Base-by-base conservation (phyloP, 2,888 invertebrate genomes). In the Diarsia brunnea region DNA sequence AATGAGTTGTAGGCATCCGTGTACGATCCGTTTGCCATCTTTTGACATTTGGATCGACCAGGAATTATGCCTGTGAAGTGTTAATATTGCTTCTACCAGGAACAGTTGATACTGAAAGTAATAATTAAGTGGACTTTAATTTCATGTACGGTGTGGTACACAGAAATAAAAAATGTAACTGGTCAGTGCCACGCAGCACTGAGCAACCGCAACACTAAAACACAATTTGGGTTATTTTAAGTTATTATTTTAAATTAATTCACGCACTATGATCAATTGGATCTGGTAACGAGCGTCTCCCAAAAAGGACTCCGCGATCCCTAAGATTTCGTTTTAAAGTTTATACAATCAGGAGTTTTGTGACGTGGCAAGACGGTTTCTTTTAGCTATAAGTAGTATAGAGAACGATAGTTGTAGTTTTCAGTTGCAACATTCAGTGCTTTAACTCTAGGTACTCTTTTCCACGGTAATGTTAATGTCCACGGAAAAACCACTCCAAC, bases 1-100 rank as follows among this genome's bases (percentile, higher is more conserved):
- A 10, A 97, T 91, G 1, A 96, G 91, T 83, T 97, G 97, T 11
- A 97, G 91, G 71, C 97, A 94, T 85, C 97, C 97, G 85, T 97
- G 97, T 1, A 97, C 91, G 7, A 95, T 92, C 27, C 95, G 92
- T 82, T 95, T 95, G 27, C 93, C 94, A 66, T 96, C 95, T 27
- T 89, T 91, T 2, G 94, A 93, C 69, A 97, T 88, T 81, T 95
- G 95, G 72, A 91, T 93, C 0, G 96, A 96, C 97, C 97, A 97
- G 45, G 96, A 94, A 89, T 97, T 97, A 87, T 96, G 96, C 45
- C 93, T 91, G 83, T 96, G 95, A 7, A 97, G 91, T 2, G 96
- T 95, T 73, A 97, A 86, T 16, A 97, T 92, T 27, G 96, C 95
- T 87, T 97, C 96, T n/a, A 96, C 95, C 61, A 97, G 89, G 86